phyloP scores from a whole-genome alignment of 1,140 invertebrate genomes.

The Choristoneura fumiferana region DNA sequence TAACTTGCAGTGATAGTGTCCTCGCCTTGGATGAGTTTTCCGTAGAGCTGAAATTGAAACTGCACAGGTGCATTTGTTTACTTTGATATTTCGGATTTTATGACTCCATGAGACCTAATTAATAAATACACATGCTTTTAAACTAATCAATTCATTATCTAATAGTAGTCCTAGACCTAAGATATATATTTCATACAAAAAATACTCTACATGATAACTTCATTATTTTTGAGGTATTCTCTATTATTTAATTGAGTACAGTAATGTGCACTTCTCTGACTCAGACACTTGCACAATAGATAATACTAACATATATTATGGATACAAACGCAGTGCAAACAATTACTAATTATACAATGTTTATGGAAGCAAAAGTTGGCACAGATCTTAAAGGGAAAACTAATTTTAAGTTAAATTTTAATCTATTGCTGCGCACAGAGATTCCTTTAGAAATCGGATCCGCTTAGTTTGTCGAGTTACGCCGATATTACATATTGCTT shows the following conservation, averaged over 20 bases:
- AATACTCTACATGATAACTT: no score
- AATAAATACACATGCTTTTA: no score
- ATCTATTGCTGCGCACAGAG: not conserved
- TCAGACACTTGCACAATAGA: constrained; percentile 12
- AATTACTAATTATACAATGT: constrained; percentile 14
- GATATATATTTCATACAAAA: no score
- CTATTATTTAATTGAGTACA: not conserved
- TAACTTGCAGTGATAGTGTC: constrained; percentile 49
- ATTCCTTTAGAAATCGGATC: not conserved
- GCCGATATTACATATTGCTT: constrained; percentile 31
- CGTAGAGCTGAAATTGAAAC: constrained; percentile 43
- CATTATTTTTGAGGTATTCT: no score
- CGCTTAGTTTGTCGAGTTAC: constrained; percentile 26
- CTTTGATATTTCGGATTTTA: constrained; percentile 22
- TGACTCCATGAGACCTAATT: no score
- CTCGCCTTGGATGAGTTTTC: constrained; percentile 43
- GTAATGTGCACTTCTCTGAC: constrained; percentile 12
- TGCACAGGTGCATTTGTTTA: constrained; percentile 68
- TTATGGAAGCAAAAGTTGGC: constrained; percentile 17
- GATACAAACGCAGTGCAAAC: constrained; percentile 11
- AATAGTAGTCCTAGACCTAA: no score
- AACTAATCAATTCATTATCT: no score
- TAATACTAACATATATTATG: constrained; percentile 6
- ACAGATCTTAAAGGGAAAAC: constrained; percentile 1
- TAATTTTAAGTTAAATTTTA: not conserved